Conservation (phyloP, 2,888 invertebrate genomes). For the Phortica magna region DNA sequence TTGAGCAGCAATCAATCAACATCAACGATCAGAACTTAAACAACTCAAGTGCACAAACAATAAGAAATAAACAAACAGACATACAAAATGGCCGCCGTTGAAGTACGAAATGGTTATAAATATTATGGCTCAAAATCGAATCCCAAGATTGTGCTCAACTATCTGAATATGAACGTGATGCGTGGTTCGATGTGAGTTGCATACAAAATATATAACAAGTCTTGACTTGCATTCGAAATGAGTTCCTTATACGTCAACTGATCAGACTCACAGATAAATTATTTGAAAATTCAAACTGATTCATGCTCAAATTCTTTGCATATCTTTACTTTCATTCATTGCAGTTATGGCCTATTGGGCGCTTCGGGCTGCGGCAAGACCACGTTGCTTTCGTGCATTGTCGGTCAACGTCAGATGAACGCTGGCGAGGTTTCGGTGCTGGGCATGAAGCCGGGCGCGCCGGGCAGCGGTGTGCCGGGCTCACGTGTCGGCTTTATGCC, state of each 20-base stretch:
- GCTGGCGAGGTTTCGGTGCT: conserved; percentile 87
- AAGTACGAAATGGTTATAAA: conserved; percentile 84
- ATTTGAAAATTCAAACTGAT: background rate
- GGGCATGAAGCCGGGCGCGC: conserved; percentile 84
- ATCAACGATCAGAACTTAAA: background rate
- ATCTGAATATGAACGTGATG: conserved; percentile 86
- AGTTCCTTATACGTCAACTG: conserved; percentile 21
- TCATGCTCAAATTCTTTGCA: background rate
- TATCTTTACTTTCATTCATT: conserved; percentile 17
- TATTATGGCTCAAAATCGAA: conserved; percentile 81
- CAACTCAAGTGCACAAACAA: background rate
- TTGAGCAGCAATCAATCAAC: too few species aligned
- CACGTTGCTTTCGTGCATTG: conserved; percentile 90
- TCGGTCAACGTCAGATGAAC: conserved; percentile 86
- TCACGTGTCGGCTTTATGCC: conserved; percentile 92
- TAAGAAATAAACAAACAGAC: background rate
- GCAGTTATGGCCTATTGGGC: conserved; percentile 90
- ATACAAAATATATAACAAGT: conserved; percentile 52
- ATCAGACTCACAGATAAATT: background rate
- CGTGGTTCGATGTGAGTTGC: conserved; percentile 87
- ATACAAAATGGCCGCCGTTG: conserved; percentile 80
- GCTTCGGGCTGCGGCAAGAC: conserved; percentile 96
- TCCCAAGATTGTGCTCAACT: conserved; percentile 82
- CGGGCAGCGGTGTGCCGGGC: conserved; percentile 85
- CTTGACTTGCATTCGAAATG: conserved; percentile 18